Conservation (phyloP, 2,888 invertebrate species). For the Drosophila antonietae region DNA sequence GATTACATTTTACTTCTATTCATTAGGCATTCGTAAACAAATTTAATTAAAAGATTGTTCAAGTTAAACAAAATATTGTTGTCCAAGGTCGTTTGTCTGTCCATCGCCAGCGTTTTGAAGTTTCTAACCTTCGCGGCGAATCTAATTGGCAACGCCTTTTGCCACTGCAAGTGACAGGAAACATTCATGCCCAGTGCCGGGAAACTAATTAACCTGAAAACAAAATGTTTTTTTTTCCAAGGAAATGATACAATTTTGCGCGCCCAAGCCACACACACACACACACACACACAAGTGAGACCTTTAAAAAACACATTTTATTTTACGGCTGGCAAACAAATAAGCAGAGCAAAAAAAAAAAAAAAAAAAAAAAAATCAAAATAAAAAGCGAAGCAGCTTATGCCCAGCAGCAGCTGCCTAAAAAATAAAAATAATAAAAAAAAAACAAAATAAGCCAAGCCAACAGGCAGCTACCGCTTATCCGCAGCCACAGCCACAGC, state of each 20-base stretch:
- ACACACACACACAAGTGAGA: constrained; percentile 26
- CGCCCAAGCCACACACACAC: constrained; percentile 36
- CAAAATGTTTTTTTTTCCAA: constrained; percentile 63
- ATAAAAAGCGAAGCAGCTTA: constrained; percentile 45
- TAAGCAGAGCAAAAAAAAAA: constrained; percentile 21
- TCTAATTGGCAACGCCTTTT: constrained; percentile 76
- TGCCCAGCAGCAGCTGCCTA: constrained; percentile 44
- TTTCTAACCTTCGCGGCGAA: constrained; percentile 38
- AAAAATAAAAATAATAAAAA: constrained; percentile 15
- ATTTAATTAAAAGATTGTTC: constrained; percentile 28
- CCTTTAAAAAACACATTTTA: constrained; percentile 60
- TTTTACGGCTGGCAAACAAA: constrained; percentile 55
- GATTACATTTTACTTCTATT: background rate
- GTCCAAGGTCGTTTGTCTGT: constrained; percentile 47
- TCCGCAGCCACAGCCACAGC: constrained; percentile 26
- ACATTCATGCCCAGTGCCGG: constrained; percentile 64
- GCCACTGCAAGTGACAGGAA: constrained; percentile 76
- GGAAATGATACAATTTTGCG: constrained; percentile 77
- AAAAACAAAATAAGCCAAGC: constrained; percentile 29
- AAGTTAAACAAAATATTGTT: constrained; percentile 16
- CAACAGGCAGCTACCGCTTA: constrained; percentile 51
- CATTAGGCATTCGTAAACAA: background rate
- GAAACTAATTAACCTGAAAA: constrained; percentile 76
- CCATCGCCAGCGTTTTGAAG: constrained; percentile 4
- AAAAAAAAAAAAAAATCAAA: constrained; percentile 31